A percentile compares a stretch with the other conserved stretches of the same genome.
Conservation (phyloP, 2,888 invertebrate species). For the Globia sparganii region DNA sequence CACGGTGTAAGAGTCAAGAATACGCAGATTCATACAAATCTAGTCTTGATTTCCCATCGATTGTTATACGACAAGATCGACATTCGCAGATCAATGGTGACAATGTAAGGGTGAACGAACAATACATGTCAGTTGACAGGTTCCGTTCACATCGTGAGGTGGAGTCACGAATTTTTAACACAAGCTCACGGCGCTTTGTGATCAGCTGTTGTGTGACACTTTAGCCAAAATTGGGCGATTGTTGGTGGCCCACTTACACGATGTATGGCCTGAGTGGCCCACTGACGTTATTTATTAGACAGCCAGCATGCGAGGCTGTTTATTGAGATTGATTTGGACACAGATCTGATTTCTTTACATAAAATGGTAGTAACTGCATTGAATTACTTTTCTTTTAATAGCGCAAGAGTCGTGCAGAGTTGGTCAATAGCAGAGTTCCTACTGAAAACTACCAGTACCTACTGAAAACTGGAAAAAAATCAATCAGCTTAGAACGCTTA, state of each 20-base stretch:
- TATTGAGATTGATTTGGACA: conserved; percentile 54
- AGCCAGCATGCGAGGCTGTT: conserved; percentile 27
- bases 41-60: conserved; percentile 47
- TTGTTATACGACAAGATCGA: conserved; percentile 58
- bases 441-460: background rate
- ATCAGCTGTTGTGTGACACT: conserved; percentile 65
- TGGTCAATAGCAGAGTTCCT: background rate
- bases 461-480: background rate
- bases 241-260: conserved; percentile 60
- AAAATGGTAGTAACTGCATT: conserved; percentile 30
- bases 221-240: conserved; percentile 56
- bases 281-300: conserved; percentile 60
- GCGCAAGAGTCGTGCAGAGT: background rate
- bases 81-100: conserved; percentile 55
- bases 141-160: conserved; percentile 75
- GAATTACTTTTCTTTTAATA: conserved; percentile 21
- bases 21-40: conserved; percentile 48
- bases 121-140: conserved; percentile 64
- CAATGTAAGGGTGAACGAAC: conserved; percentile 63
- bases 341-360: conserved; percentile 32
- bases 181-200: conserved; percentile 44
- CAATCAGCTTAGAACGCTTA: background rate
- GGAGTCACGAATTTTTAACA: conserved; percentile 77
- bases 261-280: conserved; percentile 54
- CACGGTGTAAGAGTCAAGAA: conserved; percentile 34